Evolutionary conservation across 2,113 vertebrate species (phyloP).

Genomic region (Oplegnathus fasciatus): DNA sequence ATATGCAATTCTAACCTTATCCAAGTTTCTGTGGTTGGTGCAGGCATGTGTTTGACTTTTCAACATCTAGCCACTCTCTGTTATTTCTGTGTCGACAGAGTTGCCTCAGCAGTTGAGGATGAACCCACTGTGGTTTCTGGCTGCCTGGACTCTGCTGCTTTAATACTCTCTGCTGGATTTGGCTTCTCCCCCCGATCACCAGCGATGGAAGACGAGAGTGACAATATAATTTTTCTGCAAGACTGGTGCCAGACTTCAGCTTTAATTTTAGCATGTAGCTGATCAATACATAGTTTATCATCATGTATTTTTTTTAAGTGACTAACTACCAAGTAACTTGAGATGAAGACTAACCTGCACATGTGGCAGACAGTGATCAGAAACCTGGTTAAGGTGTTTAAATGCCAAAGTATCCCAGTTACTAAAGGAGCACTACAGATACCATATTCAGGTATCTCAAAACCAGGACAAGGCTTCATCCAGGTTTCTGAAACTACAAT

Average conservation of each 20-base stretch:
- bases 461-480: not conserved
- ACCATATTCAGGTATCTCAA: not conserved
- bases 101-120: no score
- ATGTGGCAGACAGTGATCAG: not conserved
- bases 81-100: not conserved
- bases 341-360: not conserved
- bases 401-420: not conserved
- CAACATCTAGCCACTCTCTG: not conserved
- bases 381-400: not conserved
- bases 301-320: no score
- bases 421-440: not conserved
- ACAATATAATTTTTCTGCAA: no score
- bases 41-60: not conserved
- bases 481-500: not conserved
- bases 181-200: no score
- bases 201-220: no score
- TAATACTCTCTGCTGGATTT: no score
- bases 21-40: not conserved
- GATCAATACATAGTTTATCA: no score
- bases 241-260: not conserved
- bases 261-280: not conserved
- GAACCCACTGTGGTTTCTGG: no score
- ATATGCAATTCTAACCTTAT: no score
- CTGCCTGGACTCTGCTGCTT: no score
- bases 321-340: no score